A percentile compares a stretch with the other conserved stretches of the same genome.
phyloP scores from a whole-genome alignment of 2,888 invertebrate species.

The Plusia festucae region DNA sequence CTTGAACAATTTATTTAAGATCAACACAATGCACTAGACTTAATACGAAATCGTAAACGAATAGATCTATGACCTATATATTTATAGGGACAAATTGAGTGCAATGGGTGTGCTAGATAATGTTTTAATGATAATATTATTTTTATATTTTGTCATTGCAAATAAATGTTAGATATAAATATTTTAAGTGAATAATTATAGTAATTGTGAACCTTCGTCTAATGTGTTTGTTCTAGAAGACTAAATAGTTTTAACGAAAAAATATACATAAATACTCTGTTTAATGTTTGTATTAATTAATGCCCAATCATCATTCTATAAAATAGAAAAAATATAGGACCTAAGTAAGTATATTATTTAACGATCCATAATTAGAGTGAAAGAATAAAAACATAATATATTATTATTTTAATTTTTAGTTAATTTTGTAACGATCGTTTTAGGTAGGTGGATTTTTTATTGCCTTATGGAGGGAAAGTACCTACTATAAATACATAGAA shows the following conservation, averaged over 20 bases:
- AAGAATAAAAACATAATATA: too few species aligned
- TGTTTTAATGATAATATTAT: constrained; percentile 36
- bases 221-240: constrained; percentile 75
- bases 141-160: constrained; percentile 51
- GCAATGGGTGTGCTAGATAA: constrained; percentile 47
- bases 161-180: constrained; percentile 46
- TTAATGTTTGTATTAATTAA: constrained; percentile 57
- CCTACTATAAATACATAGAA: too few species aligned
- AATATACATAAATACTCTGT: constrained; percentile 76
- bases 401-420: too few species aligned
- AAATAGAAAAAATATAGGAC: too few species aligned
- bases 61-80: constrained; percentile 17
- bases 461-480: too few species aligned
- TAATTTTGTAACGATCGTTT: too few species aligned
- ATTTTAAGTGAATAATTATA: constrained; percentile 37
- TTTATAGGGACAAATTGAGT: constrained; percentile 20
- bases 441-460: too few species aligned
- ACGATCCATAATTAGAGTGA: too few species aligned
- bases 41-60: constrained; percentile 14
- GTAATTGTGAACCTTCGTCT: constrained; percentile 33
- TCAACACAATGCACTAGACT: constrained; percentile 21
- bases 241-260: constrained; percentile 71
- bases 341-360: too few species aligned
- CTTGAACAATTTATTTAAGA: constrained; percentile 60
- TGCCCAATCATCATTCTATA: too few species aligned